Evolutionary conservation across 2,888 invertebrate species (phyloP).

Genomic region (Onchidella celtica): DNA sequence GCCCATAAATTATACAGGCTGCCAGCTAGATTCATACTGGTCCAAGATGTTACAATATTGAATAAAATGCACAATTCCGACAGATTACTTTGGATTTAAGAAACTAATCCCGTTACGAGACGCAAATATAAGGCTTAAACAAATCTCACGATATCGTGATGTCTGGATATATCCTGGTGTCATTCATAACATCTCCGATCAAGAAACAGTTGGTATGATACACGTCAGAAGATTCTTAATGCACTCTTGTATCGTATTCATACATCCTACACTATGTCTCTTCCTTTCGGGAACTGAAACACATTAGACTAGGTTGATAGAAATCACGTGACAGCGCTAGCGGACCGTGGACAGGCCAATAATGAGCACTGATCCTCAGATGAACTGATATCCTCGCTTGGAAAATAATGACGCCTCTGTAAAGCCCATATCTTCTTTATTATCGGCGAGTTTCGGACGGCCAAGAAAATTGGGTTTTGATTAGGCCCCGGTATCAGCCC

Average conservation of each 20-base stretch:
- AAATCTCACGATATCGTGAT: no score
- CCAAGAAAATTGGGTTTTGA: constrained; percentile 55
- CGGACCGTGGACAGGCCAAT: constrained; percentile 49
- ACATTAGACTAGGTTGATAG: constrained; percentile 29
- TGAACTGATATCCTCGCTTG: constrained; percentile 43
- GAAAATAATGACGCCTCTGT: constrained; percentile 36
- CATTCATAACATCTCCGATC: no score
- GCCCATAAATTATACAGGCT: no score
- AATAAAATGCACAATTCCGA: no score
- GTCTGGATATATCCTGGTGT: no score
- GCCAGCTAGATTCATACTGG: no score
- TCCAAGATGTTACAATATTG: no score
- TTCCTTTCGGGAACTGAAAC: neutral
- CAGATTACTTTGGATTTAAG: no score
- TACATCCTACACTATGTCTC: neutral
- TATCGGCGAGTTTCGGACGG: constrained; percentile 39
- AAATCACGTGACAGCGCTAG: constrained; percentile 44
- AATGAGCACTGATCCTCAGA: constrained; percentile 49
- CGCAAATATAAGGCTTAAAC: no score
- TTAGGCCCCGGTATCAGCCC: constrained; percentile 52
- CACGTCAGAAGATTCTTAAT: no score
- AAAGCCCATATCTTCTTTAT: constrained; percentile 32
- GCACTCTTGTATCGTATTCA: neutral
- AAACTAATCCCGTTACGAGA: no score
- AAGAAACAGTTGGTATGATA: no score